Evolutionary conservation across 1,140 invertebrate genomes (phyloP), one percentile per base, ranked within the genome.

Genomic region (Ceratoteleas bidentatus): DNA sequence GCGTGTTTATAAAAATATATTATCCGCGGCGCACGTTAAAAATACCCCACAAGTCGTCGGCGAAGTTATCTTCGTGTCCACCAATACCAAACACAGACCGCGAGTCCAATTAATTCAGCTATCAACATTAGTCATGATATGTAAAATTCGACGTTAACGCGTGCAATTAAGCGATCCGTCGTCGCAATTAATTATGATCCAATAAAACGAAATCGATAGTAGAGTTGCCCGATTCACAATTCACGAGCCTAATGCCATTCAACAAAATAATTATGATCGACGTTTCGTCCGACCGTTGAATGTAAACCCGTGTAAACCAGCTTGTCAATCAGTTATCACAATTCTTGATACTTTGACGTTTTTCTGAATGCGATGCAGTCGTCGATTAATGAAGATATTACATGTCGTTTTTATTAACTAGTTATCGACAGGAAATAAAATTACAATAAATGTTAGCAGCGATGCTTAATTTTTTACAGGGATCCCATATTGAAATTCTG

Each of bases 111-210:
- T 61, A 70, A 60, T 61, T 70, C 43, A 6, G 53, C 52, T 70
- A 58, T 57, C 57, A 57, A 61, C 47, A 61, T 70, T 53, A 61
- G 45, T 53, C 36, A 53, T 24, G 66, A 60, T 70, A 53, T n/a
- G 13, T 69, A 58, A 52, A 60, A 70, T 61, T 70, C 15, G 66
- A 70, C 24, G 16, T 38, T 57, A 61, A 61, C 45, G 47, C 33
- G 47, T 43, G 36, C 54, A 60, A 70, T 60, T 58, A 61, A 68
- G 53, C 47, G 66, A 60, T 40, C 14, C 16, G 45, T 58, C 43
- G 45, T 32, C 43, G 34, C 10, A 14, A 69, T 69, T 69, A 69
- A 60, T 52, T 70, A 52, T 60, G 47, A 70, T 60, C 60, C 45
- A 50, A 70, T 70, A 70, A 60, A 70, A 60, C 8, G 34, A 38